Evolutionary conservation across 2,888 invertebrate species (phyloP), one percentile per base, ranked within the genome.

Genomic region (Dichetophora obliterata): DNA sequence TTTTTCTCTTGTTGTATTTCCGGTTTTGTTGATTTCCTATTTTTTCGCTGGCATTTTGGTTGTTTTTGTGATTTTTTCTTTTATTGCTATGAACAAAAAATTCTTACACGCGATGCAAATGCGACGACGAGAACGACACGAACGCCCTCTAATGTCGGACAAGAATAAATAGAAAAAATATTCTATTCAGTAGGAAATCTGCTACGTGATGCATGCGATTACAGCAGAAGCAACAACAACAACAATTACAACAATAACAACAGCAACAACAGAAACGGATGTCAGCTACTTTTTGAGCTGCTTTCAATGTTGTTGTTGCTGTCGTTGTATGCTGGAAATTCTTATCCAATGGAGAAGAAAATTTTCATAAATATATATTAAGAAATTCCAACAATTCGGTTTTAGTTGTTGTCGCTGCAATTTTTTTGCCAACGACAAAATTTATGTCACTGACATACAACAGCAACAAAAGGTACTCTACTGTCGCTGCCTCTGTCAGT

Each of bases 91-190:
- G n/a, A n/a, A 6, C n/a, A 37, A 71, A 71, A 71, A 71, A 61
- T 72, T 72, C 48, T 72, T 61, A 72, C 71, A 72, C 61, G 59
- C 72, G 72, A 72, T 68, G 68, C 68, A 68, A 68, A 68, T 68
- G 52, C 50, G 68, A 68, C 68, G 27, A 31, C 34, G 34, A 65
- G 37, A 11, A 5, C 22, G 24, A 57, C 57, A 34, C 54, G 57
- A 31, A 70, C 50, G 50, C 27, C 43, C 68, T 68, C 22, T 57
- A 57, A 70, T 54, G 52, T 9, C 16, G 52, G 48, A 69, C 24
- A 27, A 34, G 9, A 48, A 48, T 37, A 43, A 37, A 22, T 43
- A 19, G 14, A 31, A 43, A 66, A 34, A 34, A 9, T 11, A n/a
- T 9, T 14, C 48, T 22, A 24, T 16, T 27, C 14, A 37, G 22